Evolutionary conservation across 2,113 vertebrate species (phyloP), one percentile per base, ranked within the genome.

Genomic region (Mirounga angustirostris): DNA sequence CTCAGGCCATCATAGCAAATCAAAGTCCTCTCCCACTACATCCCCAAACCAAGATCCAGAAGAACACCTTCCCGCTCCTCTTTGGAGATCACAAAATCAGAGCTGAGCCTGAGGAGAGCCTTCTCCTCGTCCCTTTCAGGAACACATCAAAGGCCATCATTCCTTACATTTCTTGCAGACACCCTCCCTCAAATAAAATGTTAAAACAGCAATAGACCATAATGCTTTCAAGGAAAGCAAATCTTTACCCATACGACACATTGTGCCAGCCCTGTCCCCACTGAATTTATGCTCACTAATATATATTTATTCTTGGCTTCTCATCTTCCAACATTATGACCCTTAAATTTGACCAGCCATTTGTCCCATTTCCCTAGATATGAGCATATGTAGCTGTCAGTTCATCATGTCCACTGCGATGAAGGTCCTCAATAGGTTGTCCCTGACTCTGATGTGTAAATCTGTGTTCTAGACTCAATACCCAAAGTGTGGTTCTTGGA

Each of bases 121-220:
- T 94, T 95, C 24, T 79, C 43, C 21, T 61, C 58, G 24, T 96
- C 79, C 43, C 43, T 88, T 80, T 92, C 69, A 43, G 83, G 74
- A 95, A 91, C 6, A 33, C 18, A 33, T 76, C 40, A 78, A 52
- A 28, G 59, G 10, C 13, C 52, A 82, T 61, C 69, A 33, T 7
- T 50, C 13, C 16, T 92, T 22, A 63, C 30, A 52, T 94, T 67
- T 52, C 78, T 7, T 85, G 4, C 9, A 54, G 4, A 11, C 52
- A 63, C 8, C 15, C 87, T 83, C n/a, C 50, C 54, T 46, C 16
- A 24, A 82, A 10, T 65, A 85, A 97, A 82, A 83, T 40, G 40
- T 22, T 79, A 90, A 86, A 73, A 82, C 36, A 56, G 26, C 61
- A 58, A 52, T 4, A 88, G 6, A 40, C 24, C 82, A 6, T n/a